Conservation (phyloP, 2,113 vertebrate genomes). For the Mesembrinibis cayennensis region DNA sequence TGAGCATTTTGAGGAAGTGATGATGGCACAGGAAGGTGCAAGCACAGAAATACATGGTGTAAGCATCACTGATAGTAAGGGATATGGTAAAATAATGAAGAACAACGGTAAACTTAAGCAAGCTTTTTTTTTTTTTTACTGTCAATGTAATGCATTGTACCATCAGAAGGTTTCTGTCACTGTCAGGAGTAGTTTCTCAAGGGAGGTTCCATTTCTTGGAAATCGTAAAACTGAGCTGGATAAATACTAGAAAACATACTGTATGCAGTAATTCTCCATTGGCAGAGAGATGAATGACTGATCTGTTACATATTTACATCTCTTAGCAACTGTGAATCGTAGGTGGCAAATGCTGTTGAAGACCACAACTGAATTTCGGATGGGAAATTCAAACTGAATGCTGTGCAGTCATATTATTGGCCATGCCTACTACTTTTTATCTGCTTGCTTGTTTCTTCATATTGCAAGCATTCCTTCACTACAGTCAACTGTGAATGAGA, state of each 20-base stretch:
- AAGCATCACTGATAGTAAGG: background rate
- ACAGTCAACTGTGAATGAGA: background rate
- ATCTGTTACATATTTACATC: slow-evolving; percentile 2
- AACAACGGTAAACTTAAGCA: background rate
- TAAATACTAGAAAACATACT: background rate
- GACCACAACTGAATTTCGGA: background rate
- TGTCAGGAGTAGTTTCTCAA: background rate
- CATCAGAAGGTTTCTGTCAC: background rate
- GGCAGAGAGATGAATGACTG: background rate
- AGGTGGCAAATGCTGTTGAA: background rate
- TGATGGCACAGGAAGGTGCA: background rate
- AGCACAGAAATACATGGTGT: background rate
- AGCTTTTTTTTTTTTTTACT: background rate
- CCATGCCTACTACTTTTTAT: background rate
- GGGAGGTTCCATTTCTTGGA: background rate
- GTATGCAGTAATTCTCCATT: background rate
- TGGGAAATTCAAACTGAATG: background rate
- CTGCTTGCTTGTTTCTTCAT: background rate
- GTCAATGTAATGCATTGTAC: background rate
- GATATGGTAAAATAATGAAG: background rate
- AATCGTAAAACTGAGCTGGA: background rate
- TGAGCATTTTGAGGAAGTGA: background rate
- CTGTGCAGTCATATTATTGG: background rate
- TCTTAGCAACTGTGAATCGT: background rate
- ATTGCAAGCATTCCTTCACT: background rate